These are phyloP conservation scores for Nymphalis urticae DNA, from an alignment of 2,888 invertebrate genomes.

Conservation along the genomic window DNA sequence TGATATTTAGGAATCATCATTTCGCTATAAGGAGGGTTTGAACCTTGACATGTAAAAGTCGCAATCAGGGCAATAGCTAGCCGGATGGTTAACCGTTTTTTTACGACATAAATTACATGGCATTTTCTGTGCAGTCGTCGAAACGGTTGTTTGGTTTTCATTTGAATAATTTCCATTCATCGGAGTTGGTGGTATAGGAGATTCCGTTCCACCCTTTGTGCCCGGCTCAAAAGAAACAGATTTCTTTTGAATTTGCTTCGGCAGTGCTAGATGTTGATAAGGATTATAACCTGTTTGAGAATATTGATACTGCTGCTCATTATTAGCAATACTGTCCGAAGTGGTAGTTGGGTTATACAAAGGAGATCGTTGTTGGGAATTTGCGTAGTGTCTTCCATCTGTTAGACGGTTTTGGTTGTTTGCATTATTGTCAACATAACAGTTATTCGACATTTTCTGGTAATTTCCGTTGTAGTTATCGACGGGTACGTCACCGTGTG, in stretches of 20 bases:
- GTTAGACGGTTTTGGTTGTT: conserved; percentile 53
- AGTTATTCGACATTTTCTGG: conserved; percentile 68
- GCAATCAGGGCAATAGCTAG: conserved; percentile 93
- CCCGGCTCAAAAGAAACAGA: conserved; percentile 87
- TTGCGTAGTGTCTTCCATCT: conserved; percentile 63
- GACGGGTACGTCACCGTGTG: conserved; percentile 71
- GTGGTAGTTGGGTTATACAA: conserved; percentile 67
- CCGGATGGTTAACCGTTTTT: conserved; percentile 88
- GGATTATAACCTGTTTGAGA: conserved; percentile 73
- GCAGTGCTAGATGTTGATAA: conserved; percentile 84
- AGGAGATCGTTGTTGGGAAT: conserved; percentile 64
- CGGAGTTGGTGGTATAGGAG: conserved; percentile 66
- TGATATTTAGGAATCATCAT: background rate
- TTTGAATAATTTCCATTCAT: conserved; percentile 59
- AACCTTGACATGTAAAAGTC: conserved; percentile 95
- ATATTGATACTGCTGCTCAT: conserved; percentile 61
- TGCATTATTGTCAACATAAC: conserved; percentile 57
- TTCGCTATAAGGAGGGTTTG: conserved; percentile 83
- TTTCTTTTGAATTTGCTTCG: conserved; percentile 85
- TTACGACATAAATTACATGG: conserved; percentile 94
- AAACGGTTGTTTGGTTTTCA: conserved; percentile 54
- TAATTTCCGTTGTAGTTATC: conserved; percentile 67
- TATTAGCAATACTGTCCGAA: conserved; percentile 49
- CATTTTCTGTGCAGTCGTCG: conserved; percentile 74
- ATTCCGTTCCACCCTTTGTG: conserved; percentile 84